Evolutionary conservation across 2,797 vertebrate species (phyloP), one percentile per base, ranked within the genome.

Genomic region (Mycteria americana): DNA sequence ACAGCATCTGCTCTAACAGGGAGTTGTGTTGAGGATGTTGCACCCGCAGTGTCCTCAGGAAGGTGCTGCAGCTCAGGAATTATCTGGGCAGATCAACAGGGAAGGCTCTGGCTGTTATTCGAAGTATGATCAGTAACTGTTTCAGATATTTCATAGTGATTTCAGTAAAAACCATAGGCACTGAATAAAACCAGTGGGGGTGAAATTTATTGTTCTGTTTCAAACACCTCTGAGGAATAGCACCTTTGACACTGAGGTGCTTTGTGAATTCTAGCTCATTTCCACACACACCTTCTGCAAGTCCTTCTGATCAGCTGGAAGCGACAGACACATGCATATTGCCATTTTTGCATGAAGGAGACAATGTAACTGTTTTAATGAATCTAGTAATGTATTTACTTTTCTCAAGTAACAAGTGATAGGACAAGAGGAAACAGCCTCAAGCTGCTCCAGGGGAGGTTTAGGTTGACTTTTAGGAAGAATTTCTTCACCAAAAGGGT

Each of bases 271-370:
- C 28, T 12, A 9, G 41, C 41, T 39, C 45, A 9, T 59, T 35
- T n/a, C 39, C 59, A 46, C 31, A 19, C 14, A 19, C 15, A 28
- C 28, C 8, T 43, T 21, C 43, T 41, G 25, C 37, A 31, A 17
- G 19, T n/a, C 43, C 19, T 31, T 33, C 53, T 39, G n/a, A 8
- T 23, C 13, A 13, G 6, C 46, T 60, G 78, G 15, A 18, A 41
- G 51, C 8, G 9, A 27, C 39, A 28, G 51, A 31, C 31, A 12
- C 30, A 4, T 3, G 0, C 30, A 8, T 10, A 2, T 13, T 31
- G 11, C 24, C 19, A 6, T 18, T 31, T 43, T 11, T 37, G 37
- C 27, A 30, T 19, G 18, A 39, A 67, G 24, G 30, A 74, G 39
- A 7, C 13, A 7, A 30, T 13, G 4, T 19, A 59, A n/a, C 54